Percentiles rank a stretch among this genome's conserved stretches.
Conservation (phyloP, 2,113 vertebrate genomes). For the Psittacula cyanocephala region DNA sequence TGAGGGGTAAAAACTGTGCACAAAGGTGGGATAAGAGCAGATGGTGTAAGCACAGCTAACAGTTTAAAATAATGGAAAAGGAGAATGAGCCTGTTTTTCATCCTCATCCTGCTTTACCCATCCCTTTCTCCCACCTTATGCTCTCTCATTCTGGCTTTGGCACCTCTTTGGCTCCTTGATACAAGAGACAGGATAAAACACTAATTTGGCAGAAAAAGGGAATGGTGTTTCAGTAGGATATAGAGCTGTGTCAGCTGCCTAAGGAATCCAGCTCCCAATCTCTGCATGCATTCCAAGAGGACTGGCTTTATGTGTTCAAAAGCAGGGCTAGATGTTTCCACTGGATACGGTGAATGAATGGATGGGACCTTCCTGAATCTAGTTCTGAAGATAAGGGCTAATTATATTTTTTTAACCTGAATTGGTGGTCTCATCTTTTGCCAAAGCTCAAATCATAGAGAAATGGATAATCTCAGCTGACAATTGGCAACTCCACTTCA, state of each 20-base stretch:
- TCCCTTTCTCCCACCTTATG: not conserved
- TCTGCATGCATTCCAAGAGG: not conserved
- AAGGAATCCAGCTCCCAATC: not conserved
- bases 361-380: not conserved
- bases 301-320: not conserved
- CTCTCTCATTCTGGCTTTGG: not conserved
- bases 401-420: not conserved
- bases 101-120: not conserved
- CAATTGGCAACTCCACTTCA: not conserved
- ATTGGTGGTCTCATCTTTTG: not conserved
- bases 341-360: not conserved
- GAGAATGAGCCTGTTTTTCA: not conserved
- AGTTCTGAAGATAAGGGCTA: not conserved
- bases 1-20: not conserved
- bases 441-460: not conserved
- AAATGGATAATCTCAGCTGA: not conserved
- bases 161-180: not conserved
- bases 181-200: not conserved
- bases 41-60: not conserved
- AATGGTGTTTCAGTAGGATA: not conserved
- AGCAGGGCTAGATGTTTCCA: not conserved
- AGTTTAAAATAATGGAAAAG: not conserved
- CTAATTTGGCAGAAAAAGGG: not conserved
- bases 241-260: not conserved
- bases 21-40: not conserved